Evolutionary conservation across 2,888 invertebrate species (phyloP).

Genomic region (Eupeodes latifasciatus): DNA sequence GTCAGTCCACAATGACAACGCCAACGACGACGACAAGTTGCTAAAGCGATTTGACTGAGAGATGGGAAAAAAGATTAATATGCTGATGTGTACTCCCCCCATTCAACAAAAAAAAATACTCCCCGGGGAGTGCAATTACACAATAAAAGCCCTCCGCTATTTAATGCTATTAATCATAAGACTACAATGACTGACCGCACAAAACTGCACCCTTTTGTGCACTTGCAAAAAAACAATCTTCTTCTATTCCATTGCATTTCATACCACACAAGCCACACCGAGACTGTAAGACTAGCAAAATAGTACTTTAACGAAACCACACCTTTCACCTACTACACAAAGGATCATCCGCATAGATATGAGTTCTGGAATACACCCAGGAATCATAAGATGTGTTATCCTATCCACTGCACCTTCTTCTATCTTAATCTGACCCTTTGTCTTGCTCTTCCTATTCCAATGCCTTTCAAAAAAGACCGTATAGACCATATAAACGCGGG

Average conservation of each 20-base stretch:
- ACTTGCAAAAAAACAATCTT: conserved; percentile 9
- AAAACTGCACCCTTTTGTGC: conserved; percentile 64
- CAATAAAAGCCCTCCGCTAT: conserved; percentile 42
- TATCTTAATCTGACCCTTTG: conserved; percentile 74
- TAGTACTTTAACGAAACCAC: conserved; percentile 47
- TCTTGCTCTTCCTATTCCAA: neutral
- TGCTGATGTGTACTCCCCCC: conserved; percentile 5
- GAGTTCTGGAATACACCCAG: conserved; percentile 9
- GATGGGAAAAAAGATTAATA: conserved; percentile 41
- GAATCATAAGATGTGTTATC: neutral
- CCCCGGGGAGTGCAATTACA: conserved; percentile 56
- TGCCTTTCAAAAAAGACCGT: neutral
- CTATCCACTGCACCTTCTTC: conserved; percentile 47
- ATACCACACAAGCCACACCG: conserved; percentile 48
- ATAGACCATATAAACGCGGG: neutral
- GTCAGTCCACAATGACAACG: neutral
- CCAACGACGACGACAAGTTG: neutral
- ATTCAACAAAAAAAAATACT: neutral
- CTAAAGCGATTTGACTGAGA: conserved; percentile 24
- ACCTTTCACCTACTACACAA: conserved; percentile 55
- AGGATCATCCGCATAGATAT: conserved; percentile 19
- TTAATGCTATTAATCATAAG: conserved; percentile 60
- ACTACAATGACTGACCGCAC: conserved; percentile 51
- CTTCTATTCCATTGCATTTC: conserved; percentile 47
- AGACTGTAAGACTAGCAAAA: neutral